Evolutionary conservation across 1,140 invertebrate species (phyloP), one percentile per base, ranked within the genome.

Genomic region (Wasmannia auropunctata): DNA sequence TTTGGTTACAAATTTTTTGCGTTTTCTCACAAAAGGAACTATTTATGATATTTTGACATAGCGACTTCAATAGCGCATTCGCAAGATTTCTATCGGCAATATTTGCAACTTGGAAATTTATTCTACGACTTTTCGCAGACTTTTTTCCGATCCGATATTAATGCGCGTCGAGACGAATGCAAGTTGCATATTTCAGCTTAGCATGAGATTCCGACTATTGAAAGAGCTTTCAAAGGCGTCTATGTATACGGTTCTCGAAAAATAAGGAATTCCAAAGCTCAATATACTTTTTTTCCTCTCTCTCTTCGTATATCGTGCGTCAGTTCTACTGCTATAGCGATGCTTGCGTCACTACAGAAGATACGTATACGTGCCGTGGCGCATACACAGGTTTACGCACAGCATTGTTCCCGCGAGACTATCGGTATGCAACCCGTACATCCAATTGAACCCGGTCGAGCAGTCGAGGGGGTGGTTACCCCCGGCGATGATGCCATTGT

Each of bases 401-500:
- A 49, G 37, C 67, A 90, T 88, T 90, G 86, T 87, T 80, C 67
- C 28, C 22, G 70, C 22, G 80, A 70, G 80, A 67, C 88, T 87
- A 90, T 90, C 89, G 86, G 75, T 75, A 85, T 63, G 81, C 75
- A 75, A 70, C 60, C 81, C 28, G 46, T 90, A 86, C 70, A 88
- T 86, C 77, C 86, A 86, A 91, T 90, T 90, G 89, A 88, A 90
- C 51, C n/a, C 34, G 79, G 60, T 63, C 85, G 63, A 34, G 58
- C 40, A 80, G 46, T 58, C 49, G 72, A 46, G 28, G 51, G 72
- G 86, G 72, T 34, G 14, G 75, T 62, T 77, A 90, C 63, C 86
- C 86, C 54, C 56, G 49, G n/a, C 65, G 74, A 16, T 40, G 43
- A n/a, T 63, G 56, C 62, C 70, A 90, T 90, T 87, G 86, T 86